A percentile compares a stretch with the other conserved stretches of the same genome.
Evolutionary conservation across 2,113 vertebrate genomes (phyloP).

Genomic region (Gadus chalcogrammus): DNA sequence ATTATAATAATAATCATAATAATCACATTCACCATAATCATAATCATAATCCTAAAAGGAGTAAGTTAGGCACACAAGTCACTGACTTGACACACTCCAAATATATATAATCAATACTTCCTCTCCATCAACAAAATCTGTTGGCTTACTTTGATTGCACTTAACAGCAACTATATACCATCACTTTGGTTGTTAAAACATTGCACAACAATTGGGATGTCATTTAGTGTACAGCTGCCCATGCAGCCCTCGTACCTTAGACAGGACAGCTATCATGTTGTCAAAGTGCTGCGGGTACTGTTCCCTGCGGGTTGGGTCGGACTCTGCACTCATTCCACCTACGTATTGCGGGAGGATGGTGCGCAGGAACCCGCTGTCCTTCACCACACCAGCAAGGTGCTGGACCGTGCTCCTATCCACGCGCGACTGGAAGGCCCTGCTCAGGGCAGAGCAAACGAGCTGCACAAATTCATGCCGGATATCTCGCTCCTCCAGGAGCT

Average conservation of each 20-base stretch:
- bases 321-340: conserved; percentile 76
- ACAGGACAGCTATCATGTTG: conserved; percentile 81
- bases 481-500: conserved; percentile 64
- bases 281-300: conserved; percentile 79
- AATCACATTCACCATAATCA: too few species aligned
- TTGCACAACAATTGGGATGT: too few species aligned
- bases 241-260: conserved; percentile 54
- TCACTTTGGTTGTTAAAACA: too few species aligned
- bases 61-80: too few species aligned
- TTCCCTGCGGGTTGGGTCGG: conserved; percentile 51
- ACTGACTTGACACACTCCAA: too few species aligned
- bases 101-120: too few species aligned
- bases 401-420: conserved; percentile 76
- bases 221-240: too few species aligned
- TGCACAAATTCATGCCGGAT: conserved; percentile 78
- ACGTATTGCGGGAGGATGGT: conserved; percentile 78
- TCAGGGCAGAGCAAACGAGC: conserved; percentile 81
- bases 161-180: too few species aligned
- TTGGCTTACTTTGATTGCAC: too few species aligned
- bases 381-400: conserved; percentile 77
- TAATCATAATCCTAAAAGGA: too few species aligned
- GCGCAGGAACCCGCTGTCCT: conserved; percentile 82
- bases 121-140: too few species aligned
- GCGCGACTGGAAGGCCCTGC: conserved; percentile 77
- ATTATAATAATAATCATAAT: too few species aligned